A percentile compares a stretch with the other conserved stretches of the same genome.
These are phyloP conservation scores for Oriolus oriolus DNA, from an alignment of 2,113 vertebrate species.

Conservation along the genomic window DNA sequence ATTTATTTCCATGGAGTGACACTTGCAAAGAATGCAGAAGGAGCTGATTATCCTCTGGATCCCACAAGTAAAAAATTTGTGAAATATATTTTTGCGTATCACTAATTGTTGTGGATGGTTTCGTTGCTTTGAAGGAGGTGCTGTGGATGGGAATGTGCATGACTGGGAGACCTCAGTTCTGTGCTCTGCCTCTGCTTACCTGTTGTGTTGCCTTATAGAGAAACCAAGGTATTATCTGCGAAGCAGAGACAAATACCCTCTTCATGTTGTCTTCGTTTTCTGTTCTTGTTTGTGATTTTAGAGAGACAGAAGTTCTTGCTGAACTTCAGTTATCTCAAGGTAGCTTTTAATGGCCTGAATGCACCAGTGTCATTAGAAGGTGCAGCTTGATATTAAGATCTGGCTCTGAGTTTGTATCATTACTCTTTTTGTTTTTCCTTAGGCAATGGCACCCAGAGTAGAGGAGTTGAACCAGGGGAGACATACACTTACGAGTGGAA, in stretches of 20 bases:
- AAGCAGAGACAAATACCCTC: background rate
- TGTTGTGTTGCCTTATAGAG: background rate
- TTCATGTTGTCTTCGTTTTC: background rate
- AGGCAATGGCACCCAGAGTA: constrained; percentile 78
- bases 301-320: background rate
- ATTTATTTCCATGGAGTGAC: constrained; percentile 96
- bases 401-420: background rate
- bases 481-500: constrained; percentile 84
- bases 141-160: background rate
- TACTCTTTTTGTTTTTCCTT: background rate
- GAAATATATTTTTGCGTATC: background rate
- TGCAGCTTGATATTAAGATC: background rate
- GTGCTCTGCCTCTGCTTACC: background rate
- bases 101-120: background rate
- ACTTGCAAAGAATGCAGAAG: constrained; percentile 83
- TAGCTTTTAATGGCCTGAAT: background rate
- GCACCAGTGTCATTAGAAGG: background rate
- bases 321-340: background rate
- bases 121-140: background rate
- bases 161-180: background rate
- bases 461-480: constrained; percentile 83
- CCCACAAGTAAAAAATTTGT: constrained; percentile 60
- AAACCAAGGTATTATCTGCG: background rate
- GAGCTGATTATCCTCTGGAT: constrained; percentile 79
- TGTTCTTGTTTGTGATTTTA: background rate